These are phyloP conservation scores for Dryocosmus kuriphilus DNA, from an alignment of 2,888 invertebrate genomes.

Conservation along the genomic window DNA sequence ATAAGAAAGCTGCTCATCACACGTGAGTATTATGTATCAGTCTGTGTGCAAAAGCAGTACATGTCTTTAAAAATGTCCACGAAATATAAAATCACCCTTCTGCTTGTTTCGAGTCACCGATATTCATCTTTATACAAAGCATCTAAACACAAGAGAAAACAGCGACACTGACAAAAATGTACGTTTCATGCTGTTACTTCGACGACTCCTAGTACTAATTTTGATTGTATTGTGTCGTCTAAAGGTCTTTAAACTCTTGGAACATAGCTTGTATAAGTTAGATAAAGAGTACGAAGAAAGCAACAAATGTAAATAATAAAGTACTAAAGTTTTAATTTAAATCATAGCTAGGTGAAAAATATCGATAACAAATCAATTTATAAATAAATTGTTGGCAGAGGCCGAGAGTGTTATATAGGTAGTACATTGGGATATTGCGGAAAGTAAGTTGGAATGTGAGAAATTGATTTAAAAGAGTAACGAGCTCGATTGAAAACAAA, in stretches of 20 bases:
- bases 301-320: constrained; percentile 61
- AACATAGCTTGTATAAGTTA: constrained; percentile 47
- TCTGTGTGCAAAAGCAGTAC: constrained; percentile 39
- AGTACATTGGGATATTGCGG: constrained; percentile 49
- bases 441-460: constrained; percentile 59
- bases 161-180: not conserved
- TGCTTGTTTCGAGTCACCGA: constrained; percentile 3
- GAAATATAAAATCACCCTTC: constrained; percentile 18
- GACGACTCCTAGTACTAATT: not conserved
- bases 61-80: constrained; percentile 13
- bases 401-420: constrained; percentile 67
- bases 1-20: constrained; percentile 27
- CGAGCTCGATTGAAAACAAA: constrained; percentile 2
- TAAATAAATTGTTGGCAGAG: constrained; percentile 65
- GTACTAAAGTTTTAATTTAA: constrained; percentile 66
- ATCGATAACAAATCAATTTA: constrained; percentile 62
- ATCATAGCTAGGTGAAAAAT: constrained; percentile 65
- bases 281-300: constrained; percentile 57
- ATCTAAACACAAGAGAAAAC: not conserved
- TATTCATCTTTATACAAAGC: constrained; percentile 9
- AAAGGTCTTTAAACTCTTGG: constrained; percentile 62
- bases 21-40: constrained; percentile 38
- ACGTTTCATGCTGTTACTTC: not conserved
- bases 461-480: constrained; percentile 43
- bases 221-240: constrained; percentile 45